phyloP scores from a whole-genome alignment of 2,888 invertebrate genomes.

The Branchellion lobata region DNA sequence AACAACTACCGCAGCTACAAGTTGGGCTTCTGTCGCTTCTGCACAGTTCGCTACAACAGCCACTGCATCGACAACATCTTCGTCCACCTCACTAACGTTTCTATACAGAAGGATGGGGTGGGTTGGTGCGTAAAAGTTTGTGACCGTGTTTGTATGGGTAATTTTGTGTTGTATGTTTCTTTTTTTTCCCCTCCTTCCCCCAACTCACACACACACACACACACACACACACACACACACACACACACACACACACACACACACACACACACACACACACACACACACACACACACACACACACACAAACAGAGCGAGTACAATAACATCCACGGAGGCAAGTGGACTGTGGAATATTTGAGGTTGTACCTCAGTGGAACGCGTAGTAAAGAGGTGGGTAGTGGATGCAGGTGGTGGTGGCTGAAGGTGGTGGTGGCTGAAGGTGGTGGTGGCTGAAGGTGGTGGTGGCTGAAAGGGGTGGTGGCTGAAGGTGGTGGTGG shows the following conservation, averaged over 20 bases:
- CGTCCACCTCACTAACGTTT: constrained; percentile 91
- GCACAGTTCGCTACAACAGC: constrained; percentile 80
- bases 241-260: too few relatives aligned
- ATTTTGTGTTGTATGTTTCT: neutral
- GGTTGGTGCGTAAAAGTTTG: too few relatives aligned
- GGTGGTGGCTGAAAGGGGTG: constrained; percentile 72
- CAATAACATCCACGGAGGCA: constrained; percentile 89
- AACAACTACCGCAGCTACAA: too few relatives aligned
- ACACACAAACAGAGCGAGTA: constrained; percentile 75
- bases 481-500: neutral
- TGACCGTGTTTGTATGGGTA: neutral
- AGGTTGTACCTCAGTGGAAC: constrained; percentile 86
- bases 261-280: too few relatives aligned
- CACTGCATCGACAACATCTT: constrained; percentile 67
- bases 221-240: neutral
- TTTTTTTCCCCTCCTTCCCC: too few relatives aligned
- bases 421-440: constrained; percentile 63
- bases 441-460: constrained; percentile 74
- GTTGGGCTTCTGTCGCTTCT: constrained; percentile 89
- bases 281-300: constrained; percentile 6
- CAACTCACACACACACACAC: neutral
- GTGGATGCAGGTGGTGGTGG: constrained; percentile 84
- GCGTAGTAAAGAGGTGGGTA: constrained; percentile 74
- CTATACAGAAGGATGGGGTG: constrained; percentile 94
- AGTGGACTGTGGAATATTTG: constrained; percentile 87